Base-by-base conservation (phyloP, 2,888 invertebrate species). In the Plagodis pulveraria region DNA sequence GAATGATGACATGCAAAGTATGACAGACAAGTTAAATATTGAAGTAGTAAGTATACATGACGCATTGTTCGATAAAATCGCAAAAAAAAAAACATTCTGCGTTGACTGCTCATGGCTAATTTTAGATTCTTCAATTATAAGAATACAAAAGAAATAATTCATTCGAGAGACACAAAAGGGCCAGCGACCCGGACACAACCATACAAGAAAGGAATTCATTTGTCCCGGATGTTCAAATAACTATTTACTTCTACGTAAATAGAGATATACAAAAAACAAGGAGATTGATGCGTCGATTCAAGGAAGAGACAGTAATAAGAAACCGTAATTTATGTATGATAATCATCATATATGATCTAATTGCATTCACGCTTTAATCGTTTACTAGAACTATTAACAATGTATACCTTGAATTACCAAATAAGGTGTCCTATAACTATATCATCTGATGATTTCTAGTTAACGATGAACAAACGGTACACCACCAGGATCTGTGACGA, bases 111-210 rank as follows among this genome's bases (percentile, higher is more conserved):
- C 58, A 64, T 65, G 66, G 64, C 63, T 69, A 70, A 70, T 67
- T 66, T 65, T 63, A 71, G 66, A 66, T 63, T 59, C 56, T 66
- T 22, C 53, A 66, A 62, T 65, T 54, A 58, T 52, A 53, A 46
- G 63, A 57, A 65, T 58, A 68, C 66, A 68, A 66, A 55, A 59
- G 55, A 60, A 58, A 65, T 66, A 62, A 68, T 66, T 64, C 64
- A 58, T 56, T 68, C 65, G n/a, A 55, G 56, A 52, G 57, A 56
- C 46, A 71, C 70, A 65, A 63, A 69, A 72, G 72, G 78, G 70
- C 66, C 78, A 76, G 62, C 66, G 81, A 83, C 81, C 83, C 81
- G 81, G 82, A 81, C 72, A 53, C 68, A 63, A 42, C 22, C 74
- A 34, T 52, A 51, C 49, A 74, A 64, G 67, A 72, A 71, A 72